Evolutionary conservation across 1,140 invertebrate genomes (phyloP).

Genomic region (Teleopsis dalmanni): DNA sequence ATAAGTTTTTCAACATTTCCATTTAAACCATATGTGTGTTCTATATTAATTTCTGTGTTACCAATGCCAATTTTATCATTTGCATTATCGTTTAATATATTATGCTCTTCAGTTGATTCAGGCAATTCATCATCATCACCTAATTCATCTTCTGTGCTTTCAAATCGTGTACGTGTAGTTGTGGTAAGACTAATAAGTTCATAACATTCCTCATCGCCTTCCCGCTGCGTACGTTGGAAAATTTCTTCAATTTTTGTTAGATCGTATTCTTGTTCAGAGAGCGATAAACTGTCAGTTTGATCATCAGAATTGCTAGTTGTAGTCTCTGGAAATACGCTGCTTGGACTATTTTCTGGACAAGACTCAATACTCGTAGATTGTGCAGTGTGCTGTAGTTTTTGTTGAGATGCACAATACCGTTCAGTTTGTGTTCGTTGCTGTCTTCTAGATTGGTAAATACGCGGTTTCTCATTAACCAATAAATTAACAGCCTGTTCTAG

Average conservation of each 20-base stretch:
- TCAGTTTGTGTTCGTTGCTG: slow-evolving; percentile 17
- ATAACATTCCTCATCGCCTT: slow-evolving; percentile 17
- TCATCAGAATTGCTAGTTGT: slow-evolving; percentile 37
- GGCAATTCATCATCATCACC: slow-evolving; percentile 2
- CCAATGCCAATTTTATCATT: background rate
- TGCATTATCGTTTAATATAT: background rate
- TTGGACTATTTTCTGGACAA: slow-evolving; percentile 39
- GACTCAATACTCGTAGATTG: slow-evolving; percentile 20
- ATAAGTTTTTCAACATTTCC: slow-evolving; percentile 34
- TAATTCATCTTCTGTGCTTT: slow-evolving; percentile 25
- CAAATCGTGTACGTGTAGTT: slow-evolving; percentile 32
- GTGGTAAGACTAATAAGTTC: slow-evolving; percentile 34
- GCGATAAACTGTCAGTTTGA: slow-evolving; percentile 32
- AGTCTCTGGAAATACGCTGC: slow-evolving; percentile 38
- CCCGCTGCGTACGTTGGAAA: slow-evolving; percentile 22
- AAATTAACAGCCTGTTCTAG: slow-evolving; percentile 27
- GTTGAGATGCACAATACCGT: background rate
- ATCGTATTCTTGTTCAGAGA: slow-evolving; percentile 40
- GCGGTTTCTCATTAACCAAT: slow-evolving; percentile 25
- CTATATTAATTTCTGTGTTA: slow-evolving; percentile 25
- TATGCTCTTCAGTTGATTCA: background rate
- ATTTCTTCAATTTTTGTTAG: slow-evolving; percentile 34
- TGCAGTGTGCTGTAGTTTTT: background rate
- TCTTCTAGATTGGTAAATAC: slow-evolving; percentile 33
- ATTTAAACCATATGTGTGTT: slow-evolving; percentile 15